Percentiles rank a stretch among this genome's conserved stretches.
Evolutionary conservation across 2,113 vertebrate genomes (phyloP).

Genomic region (Benitochromis conjunctus): DNA sequence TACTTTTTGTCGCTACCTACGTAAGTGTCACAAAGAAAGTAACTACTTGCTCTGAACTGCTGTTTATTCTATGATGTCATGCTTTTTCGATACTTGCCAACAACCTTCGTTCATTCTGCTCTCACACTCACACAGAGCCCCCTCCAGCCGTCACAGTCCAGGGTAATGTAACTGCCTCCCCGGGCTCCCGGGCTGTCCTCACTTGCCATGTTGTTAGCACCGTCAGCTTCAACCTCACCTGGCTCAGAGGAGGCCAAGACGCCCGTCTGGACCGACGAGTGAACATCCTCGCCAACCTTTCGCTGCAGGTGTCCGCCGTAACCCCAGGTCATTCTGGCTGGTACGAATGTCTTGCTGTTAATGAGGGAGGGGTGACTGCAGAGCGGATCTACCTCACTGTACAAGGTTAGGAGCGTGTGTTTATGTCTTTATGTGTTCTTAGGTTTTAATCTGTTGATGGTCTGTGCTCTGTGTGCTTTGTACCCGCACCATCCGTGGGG

Average conservation of each 20-base stretch:
- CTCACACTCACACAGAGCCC: slow-evolving; percentile 77
- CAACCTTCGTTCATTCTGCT: neutral
- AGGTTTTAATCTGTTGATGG: neutral
- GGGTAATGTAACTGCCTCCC: slow-evolving; percentile 75
- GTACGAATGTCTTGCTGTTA: slow-evolving; percentile 82
- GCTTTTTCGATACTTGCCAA: neutral
- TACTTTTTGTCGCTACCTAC: neutral
- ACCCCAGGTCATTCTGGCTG: slow-evolving; percentile 75
- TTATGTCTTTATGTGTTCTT: neutral
- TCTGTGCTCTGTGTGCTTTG: neutral
- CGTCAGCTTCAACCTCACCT: slow-evolving; percentile 87
- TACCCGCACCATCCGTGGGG: neutral
- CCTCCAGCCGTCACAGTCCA: slow-evolving; percentile 81
- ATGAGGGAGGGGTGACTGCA: slow-evolving; percentile 77
- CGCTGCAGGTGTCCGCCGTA: slow-evolving; percentile 78
- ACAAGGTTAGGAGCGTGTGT: slow-evolving; percentile 78
- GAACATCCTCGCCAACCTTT: slow-evolving; percentile 75
- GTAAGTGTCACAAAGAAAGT: neutral
- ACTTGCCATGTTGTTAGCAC: slow-evolving; percentile 82
- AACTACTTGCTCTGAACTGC: neutral
- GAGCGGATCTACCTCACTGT: slow-evolving; percentile 81
- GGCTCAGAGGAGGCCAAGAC: slow-evolving; percentile 78
- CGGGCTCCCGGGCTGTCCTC: slow-evolving; percentile 78
- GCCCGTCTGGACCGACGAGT: slow-evolving; percentile 66
- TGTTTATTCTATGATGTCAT: neutral